Percentiles rank a stretch among this genome's conserved stretches.
Conservation (phyloP, 2,888 invertebrate species). For the Campopleginae sp. region DNA sequence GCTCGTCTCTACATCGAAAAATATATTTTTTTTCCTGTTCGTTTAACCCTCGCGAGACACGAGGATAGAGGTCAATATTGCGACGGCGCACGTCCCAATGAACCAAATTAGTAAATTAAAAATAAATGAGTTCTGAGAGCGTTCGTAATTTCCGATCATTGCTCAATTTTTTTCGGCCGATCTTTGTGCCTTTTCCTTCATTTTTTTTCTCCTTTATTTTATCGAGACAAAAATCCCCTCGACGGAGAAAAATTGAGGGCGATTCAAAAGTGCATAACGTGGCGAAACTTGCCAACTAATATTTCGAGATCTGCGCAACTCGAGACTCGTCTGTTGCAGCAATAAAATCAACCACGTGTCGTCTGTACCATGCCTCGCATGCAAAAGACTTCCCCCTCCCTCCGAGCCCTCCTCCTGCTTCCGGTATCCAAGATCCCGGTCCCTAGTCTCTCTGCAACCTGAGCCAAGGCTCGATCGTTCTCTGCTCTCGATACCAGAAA, state of each 20-base stretch:
- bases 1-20: slow-evolving; percentile 18
- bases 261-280: slow-evolving; percentile 8
- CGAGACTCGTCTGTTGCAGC: slow-evolving; percentile 1
- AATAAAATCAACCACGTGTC: slow-evolving; percentile 33
- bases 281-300: background rate
- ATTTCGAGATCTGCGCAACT: slow-evolving; percentile 29
- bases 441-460: slow-evolving; percentile 73
- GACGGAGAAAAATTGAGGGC: slow-evolving; percentile 10
- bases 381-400: slow-evolving; percentile 76
- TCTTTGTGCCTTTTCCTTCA: background rate
- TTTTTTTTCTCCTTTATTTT: background rate
- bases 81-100: slow-evolving; percentile 8
- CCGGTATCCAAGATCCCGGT: slow-evolving; percentile 62
- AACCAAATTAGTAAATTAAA: slow-evolving; percentile 53
- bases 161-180: background rate
- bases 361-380: slow-evolving; percentile 73
- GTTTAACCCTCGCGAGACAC: slow-evolving; percentile 26
- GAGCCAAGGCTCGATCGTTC: slow-evolving; percentile 11
- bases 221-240: background rate
- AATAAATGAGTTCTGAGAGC: slow-evolving; percentile 8
- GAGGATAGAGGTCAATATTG: slow-evolving; percentile 41
- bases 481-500: background rate
- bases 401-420: slow-evolving; percentile 13
- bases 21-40: slow-evolving; percentile 17
- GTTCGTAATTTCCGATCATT: background rate